Percentiles rank a stretch among this genome's conserved stretches.
phyloP scores from a whole-genome alignment of 2,113 vertebrate species.

The Bufo gargarizans region DNA sequence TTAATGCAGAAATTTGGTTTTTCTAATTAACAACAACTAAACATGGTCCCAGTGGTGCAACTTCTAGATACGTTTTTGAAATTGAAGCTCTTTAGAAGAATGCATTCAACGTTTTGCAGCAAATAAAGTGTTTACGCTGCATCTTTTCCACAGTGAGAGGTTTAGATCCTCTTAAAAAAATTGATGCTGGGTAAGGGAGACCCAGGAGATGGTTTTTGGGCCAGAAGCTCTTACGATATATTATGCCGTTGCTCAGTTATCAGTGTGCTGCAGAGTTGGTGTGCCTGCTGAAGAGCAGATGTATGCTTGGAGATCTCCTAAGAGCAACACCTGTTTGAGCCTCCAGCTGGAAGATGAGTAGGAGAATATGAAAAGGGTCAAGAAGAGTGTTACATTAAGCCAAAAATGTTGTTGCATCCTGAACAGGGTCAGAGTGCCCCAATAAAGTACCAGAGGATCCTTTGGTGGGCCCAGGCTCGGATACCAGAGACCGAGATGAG shows the following conservation, averaged over 20 bases:
- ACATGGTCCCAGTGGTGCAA: not conserved
- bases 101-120: not conserved
- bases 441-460: no score
- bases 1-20: constrained; percentile 14
- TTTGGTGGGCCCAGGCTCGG: no score
- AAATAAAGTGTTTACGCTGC: not conserved
- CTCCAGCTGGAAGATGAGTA: not conserved
- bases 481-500: no score
- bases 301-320: not conserved
- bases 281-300: not conserved
- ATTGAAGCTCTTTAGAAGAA: not conserved
- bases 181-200: not conserved
- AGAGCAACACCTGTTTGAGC: not conserved
- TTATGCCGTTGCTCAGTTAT: not conserved
- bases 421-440: no score
- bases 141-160: not conserved
- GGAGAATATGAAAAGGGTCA: not conserved
- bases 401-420: no score
- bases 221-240: not conserved
- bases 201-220: not conserved
- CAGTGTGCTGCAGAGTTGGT: not conserved
- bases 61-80: not conserved
- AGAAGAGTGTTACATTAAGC: not conserved
- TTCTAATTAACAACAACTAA: constrained; percentile 8
- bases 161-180: not conserved